Percentiles rank a stretch among this genome's conserved stretches.
phyloP scores from a whole-genome alignment of 2,888 invertebrate species.

The Melolontha melolontha region DNA sequence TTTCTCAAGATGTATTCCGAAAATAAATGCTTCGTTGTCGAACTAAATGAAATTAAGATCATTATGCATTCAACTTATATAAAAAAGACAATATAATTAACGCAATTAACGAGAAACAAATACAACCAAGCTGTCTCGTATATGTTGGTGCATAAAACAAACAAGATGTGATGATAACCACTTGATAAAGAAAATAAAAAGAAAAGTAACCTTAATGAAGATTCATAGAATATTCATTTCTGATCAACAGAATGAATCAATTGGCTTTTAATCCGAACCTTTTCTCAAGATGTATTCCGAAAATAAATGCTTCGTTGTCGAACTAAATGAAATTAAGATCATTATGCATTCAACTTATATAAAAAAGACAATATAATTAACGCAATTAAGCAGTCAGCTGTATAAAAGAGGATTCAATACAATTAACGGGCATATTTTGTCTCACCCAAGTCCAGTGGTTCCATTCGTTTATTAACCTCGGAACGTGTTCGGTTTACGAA shows the following conservation, averaged over 20 bases:
- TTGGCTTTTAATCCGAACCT: background rate
- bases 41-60: constrained; percentile 38
- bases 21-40: constrained; percentile 17
- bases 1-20: background rate
- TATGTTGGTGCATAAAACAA: no score
- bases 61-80: constrained; percentile 34
- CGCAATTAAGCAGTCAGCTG: constrained; percentile 45
- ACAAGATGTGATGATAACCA: background rate
- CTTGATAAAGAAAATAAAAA: background rate
- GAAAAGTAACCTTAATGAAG: constrained; percentile 16
- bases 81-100: constrained; percentile 45
- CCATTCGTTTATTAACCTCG: constrained; percentile 51
- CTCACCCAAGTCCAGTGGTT: constrained; percentile 43
- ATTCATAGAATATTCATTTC: constrained; percentile 13
- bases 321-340: constrained; percentile 38
- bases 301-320: constrained; percentile 17
- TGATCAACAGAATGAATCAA: constrained; percentile 4
- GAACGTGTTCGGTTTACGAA: constrained; percentile 52
- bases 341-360: constrained; percentile 34
- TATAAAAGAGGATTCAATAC: constrained; percentile 47
- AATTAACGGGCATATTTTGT: constrained; percentile 50
- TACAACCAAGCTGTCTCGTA: no score
- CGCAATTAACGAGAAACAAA: constrained; percentile 40
- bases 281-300: background rate
- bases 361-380: constrained; percentile 45